A percentile compares a stretch with the other conserved stretches of the same genome.
These are phyloP conservation scores for Drosophila falleni DNA, from an alignment of 2,888 invertebrate species.

Conservation along the genomic window DNA sequence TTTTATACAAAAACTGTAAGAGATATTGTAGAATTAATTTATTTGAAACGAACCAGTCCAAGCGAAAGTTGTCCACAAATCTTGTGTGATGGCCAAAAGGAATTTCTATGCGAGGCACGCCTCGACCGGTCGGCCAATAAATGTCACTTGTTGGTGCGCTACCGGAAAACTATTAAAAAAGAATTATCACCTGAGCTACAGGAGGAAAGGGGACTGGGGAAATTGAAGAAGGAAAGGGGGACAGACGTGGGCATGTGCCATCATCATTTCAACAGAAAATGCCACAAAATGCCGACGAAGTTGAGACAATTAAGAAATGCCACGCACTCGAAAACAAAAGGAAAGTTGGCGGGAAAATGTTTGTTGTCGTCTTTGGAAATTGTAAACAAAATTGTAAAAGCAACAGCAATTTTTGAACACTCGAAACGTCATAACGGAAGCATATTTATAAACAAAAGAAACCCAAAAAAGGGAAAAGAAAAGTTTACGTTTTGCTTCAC, in stretches of 20 bases:
- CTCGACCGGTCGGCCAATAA: conserved; percentile 57
- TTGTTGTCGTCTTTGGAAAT: conserved; percentile 25
- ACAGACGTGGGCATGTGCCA: conserved; percentile 18
- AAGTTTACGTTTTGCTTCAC: conserved; percentile 45
- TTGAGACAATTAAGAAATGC: conserved; percentile 54
- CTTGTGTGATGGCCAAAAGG: conserved; percentile 25
- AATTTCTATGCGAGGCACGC: conserved; percentile 66
- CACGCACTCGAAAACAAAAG: conserved; percentile 44
- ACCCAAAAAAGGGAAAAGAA: conserved; percentile 41
- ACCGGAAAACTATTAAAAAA: conserved; percentile 81
- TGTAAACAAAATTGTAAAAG: conserved; percentile 43
- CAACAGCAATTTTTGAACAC: conserved; percentile 38
- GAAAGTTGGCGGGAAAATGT: conserved; percentile 38
- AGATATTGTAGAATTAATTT: conserved; percentile 38
- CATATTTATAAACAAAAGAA: conserved; percentile 51
- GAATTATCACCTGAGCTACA: conserved; percentile 71
- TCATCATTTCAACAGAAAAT: conserved; percentile 29
- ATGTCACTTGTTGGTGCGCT: conserved; percentile 77
- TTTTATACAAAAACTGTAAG: conserved; percentile 27
- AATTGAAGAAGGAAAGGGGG: not conserved
- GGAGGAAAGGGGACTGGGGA: not conserved
- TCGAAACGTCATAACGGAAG: conserved; percentile 46
- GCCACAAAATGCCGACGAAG: conserved; percentile 47
- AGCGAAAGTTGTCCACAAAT: conserved; percentile 66
- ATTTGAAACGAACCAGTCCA: conserved; percentile 33